Evolutionary conservation across 2,888 invertebrate genomes (phyloP).

Genomic region (Polylopha cassiicola): DNA sequence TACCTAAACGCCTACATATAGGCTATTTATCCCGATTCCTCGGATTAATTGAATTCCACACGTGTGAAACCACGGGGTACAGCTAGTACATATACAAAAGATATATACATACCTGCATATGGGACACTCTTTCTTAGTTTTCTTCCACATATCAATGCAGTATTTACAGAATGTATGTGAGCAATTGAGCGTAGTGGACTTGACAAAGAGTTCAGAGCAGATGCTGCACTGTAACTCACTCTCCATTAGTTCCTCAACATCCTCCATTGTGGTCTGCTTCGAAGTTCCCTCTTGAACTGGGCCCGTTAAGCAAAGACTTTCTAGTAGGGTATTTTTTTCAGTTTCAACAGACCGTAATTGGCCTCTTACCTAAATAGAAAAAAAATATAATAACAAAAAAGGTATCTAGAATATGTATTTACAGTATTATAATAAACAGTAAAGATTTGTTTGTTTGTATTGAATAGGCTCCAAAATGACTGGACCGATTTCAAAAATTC

Average conservation of each 20-base stretch:
- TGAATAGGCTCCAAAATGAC: too few species aligned
- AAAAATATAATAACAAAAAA: too few species aligned
- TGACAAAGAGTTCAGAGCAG: conserved; percentile 81
- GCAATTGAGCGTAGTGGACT: conserved; percentile 80
- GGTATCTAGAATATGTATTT: too few species aligned
- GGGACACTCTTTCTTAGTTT: conserved; percentile 78
- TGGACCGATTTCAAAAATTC: too few species aligned
- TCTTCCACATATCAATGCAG: conserved; percentile 79
- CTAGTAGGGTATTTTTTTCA: conserved; percentile 50
- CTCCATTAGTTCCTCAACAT: conserved; percentile 79
- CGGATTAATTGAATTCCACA: too few species aligned
- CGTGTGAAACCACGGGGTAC: too few species aligned
- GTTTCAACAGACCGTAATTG: conserved; percentile 48
- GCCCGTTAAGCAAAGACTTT: conserved; percentile 34
- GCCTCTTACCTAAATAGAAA: conserved; percentile 42
- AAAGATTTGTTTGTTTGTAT: too few species aligned
- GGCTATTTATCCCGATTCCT: too few species aligned
- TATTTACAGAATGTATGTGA: conserved; percentile 80
- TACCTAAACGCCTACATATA: too few species aligned
- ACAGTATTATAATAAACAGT: too few species aligned
- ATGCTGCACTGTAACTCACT: conserved; percentile 85
- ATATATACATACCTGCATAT: conserved; percentile 73
- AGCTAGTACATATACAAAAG: too few species aligned
- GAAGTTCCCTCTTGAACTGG: conserved; percentile 34
- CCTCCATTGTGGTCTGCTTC: conserved; percentile 41